Evolutionary conservation across 2,797 vertebrate species (phyloP).

Genomic region (Tiaroga cobitis): DNA sequence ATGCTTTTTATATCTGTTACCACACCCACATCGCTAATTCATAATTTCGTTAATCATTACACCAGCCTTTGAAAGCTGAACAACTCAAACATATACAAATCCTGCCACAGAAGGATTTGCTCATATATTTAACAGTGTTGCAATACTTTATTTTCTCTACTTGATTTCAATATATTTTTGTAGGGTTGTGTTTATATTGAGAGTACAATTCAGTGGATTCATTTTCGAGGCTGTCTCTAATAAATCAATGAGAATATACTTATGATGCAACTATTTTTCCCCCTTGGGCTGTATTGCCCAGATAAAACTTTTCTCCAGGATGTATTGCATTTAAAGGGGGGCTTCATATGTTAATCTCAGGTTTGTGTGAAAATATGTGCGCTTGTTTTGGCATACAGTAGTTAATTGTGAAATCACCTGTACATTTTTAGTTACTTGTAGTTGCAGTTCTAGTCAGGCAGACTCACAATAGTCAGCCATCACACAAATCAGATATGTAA

Average conservation of each 20-base stretch:
- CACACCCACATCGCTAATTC: constrained; percentile 39
- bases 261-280: neutral
- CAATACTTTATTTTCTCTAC: neutral
- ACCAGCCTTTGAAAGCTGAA: constrained; percentile 21
- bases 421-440: neutral
- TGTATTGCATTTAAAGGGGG: constrained; percentile 8
- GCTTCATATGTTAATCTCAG: neutral
- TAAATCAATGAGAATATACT: neutral
- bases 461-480: neutral
- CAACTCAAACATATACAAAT: constrained; percentile 20
- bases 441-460: neutral
- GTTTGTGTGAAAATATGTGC: neutral
- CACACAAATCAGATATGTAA: neutral
- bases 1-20: constrained; percentile 26
- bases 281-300: neutral
- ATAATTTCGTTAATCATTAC: constrained; percentile 45
- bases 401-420: neutral
- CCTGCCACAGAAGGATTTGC: constrained; percentile 11
- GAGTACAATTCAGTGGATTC: neutral
- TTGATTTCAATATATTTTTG: neutral
- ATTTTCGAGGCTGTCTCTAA: neutral
- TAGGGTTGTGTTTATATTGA: neutral
- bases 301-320: neutral
- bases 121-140: neutral
- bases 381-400: neutral